Evolutionary conservation across 2,797 vertebrate species (phyloP).

Genomic region (Notolabrus celidotus): DNA sequence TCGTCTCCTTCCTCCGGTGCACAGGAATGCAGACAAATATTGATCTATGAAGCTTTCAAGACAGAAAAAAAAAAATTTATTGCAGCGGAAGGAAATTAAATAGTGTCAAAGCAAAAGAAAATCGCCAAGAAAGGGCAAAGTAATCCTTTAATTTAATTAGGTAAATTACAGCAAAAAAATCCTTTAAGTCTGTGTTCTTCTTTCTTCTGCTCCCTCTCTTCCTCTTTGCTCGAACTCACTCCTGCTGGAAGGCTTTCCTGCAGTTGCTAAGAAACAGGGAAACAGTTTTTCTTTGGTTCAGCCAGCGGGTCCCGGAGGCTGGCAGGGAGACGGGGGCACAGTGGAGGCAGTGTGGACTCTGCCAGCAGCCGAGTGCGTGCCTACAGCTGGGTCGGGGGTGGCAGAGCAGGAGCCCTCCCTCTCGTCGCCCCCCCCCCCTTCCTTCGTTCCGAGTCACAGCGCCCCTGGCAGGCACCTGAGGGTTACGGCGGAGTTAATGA

Average conservation of each 20-base stretch:
- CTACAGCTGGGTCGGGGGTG: constrained; percentile 65
- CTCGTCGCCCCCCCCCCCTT: neutral
- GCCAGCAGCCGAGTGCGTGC: constrained; percentile 69
- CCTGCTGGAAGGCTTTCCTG: constrained; percentile 69
- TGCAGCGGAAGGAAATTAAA: constrained; percentile 67
- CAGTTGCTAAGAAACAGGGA: constrained; percentile 82
- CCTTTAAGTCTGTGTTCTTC: constrained; percentile 40
- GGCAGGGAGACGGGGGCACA: constrained; percentile 71
- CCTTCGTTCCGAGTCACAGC: constrained; percentile 7
- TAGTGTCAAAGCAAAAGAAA: constrained; percentile 62
- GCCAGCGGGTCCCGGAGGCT: constrained; percentile 71
- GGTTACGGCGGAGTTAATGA: constrained; percentile 19
- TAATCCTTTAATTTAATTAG: constrained; percentile 83
- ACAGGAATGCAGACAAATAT: constrained; percentile 69
- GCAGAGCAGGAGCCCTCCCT: neutral
- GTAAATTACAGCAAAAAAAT: constrained; percentile 73
- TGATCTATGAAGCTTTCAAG: constrained; percentile 59
- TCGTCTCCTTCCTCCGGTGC: constrained; percentile 33
- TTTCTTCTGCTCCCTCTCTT: constrained; percentile 37
- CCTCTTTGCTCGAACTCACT: constrained; percentile 42
- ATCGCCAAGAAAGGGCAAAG: constrained; percentile 56
- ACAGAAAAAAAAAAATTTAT: constrained; percentile 40
- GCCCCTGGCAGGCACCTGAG: constrained; percentile 45
- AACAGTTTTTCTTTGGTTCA: constrained; percentile 72
- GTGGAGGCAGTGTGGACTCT: constrained; percentile 72